phyloP scores from a whole-genome alignment of 2,888 invertebrate genomes.

The Acholoe squamosa region DNA sequence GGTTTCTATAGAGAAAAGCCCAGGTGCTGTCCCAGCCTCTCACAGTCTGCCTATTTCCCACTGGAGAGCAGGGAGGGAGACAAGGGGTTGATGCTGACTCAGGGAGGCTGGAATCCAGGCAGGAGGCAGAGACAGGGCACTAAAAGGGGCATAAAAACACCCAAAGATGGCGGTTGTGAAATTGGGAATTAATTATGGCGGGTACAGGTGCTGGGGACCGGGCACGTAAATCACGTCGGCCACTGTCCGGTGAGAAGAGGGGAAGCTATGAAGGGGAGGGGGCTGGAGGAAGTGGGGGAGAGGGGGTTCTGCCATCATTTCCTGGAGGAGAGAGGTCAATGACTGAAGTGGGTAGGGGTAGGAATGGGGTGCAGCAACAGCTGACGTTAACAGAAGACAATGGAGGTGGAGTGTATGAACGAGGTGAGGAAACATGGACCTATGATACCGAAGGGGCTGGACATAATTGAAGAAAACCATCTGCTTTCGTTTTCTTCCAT shows the following conservation, averaged over 20 bases:
- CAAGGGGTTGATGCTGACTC: constrained; percentile 28
- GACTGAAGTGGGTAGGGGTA: too few relatives aligned
- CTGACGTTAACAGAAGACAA: too few relatives aligned
- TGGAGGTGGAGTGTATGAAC: too few relatives aligned
- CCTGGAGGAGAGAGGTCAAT: constrained; percentile 11
- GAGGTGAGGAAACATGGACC: not conserved
- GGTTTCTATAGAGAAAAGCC: not conserved
- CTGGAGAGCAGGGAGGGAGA: not conserved
- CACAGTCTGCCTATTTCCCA: not conserved
- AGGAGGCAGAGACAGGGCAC: not conserved
- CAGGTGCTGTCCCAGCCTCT: not conserved
- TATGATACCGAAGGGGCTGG: not conserved
- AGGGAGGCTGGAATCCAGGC: not conserved
- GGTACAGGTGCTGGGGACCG: constrained; percentile 22
- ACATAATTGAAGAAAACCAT: too few relatives aligned
- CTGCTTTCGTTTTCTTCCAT: too few relatives aligned
- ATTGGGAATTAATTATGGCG: constrained; percentile 59
- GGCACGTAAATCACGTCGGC: not conserved
- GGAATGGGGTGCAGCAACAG: too few relatives aligned
- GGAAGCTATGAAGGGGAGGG: not conserved
- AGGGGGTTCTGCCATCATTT: not conserved
- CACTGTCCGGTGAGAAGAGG: not conserved
- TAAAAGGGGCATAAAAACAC: constrained; percentile 54
- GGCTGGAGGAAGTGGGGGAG: not conserved
- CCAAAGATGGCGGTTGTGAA: constrained; percentile 49